Evolutionary conservation across 2,888 invertebrate genomes (phyloP), one percentile per base, ranked within the genome.

Genomic region (Tipula lateralis): DNA sequence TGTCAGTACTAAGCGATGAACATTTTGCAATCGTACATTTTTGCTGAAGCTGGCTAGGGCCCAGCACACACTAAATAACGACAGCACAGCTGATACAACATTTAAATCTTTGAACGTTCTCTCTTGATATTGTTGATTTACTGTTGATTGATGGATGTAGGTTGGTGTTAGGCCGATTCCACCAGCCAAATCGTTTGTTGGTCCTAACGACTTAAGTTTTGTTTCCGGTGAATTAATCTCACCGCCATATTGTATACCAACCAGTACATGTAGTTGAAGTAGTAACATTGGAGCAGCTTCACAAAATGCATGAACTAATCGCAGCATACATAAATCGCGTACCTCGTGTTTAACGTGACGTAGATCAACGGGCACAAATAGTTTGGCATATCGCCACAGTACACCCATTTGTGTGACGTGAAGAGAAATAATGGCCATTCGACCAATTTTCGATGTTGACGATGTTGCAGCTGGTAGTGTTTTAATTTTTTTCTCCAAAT

Each of bases 31-130:
- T 0, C 95, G 91, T 7, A 96, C 95, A 88, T 96, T 96, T 91
- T 97, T 97, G 89, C 95, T 96, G 90, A 96, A 97, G 87, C 96
- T 96, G 24, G 97, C 96, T 32, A 97, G 92, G 82, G 96, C 95
- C 97, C 97, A 97, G 88, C 96, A 96, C 83, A 96, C 94, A 85
- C 95, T 96, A 91, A 97, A 95, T 83, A 97, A 90, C 0, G 96
- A 96, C 1, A 97, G 90, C 0, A 94, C 93, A 3, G 96, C 95
- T 0, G 97, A 96, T 44, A 96, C 95, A 85, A 95, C 93, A 87
- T 95, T 94, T 85, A 97, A 90, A 89, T 96, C 95, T 16, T 93
- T 93, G 86, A 96, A 93, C 85, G 95, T 93, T 82, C 88, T 89
- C 85, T 89, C 89, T 85, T 86, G 88, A 86, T 89, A 88, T 12